Percentiles rank a stretch among this genome's conserved stretches.
phyloP scores from a whole-genome alignment of 1,140 invertebrate genomes.

The Drosophila bocki region DNA sequence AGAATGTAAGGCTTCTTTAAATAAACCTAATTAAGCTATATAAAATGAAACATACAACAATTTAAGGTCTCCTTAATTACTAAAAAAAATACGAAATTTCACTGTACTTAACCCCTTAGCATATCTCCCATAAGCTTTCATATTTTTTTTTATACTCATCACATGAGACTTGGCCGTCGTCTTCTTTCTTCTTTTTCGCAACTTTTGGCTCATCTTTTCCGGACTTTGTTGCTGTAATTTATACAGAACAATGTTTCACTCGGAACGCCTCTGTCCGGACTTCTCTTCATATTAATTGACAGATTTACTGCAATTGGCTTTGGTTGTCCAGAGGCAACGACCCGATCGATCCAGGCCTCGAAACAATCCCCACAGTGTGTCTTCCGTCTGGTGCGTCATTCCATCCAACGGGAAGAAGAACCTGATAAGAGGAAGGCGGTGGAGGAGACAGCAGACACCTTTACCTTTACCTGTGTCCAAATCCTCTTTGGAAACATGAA shows the following conservation, averaged over 20 bases:
- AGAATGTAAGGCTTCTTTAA: not conserved
- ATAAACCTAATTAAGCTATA: not conserved
- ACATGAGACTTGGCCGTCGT: not conserved
- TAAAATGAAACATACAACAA: not conserved
- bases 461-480: conserved; percentile 12
- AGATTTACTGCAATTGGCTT: conserved; percentile 77
- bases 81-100: not conserved
- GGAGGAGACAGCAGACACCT: conserved; percentile 10
- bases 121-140: not conserved
- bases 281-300: conserved; percentile 64
- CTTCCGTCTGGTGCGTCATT: conserved; percentile 28
- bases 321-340: conserved; percentile 58
- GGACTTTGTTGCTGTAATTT: conserved; percentile 37
- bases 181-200: conserved; percentile 26
- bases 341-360: conserved; percentile 35
- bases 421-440: conserved; percentile 9
- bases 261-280: conserved; percentile 30
- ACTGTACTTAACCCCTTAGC: conserved; percentile 1
- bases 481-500: conserved; percentile 27
- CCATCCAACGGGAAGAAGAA: conserved; percentile 5
- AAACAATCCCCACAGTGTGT: conserved; percentile 6
- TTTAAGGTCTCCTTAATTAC: no score
- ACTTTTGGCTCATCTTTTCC: conserved; percentile 26
- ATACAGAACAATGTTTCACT: conserved; percentile 34
- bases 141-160: not conserved